A percentile compares a stretch with the other conserved stretches of the same genome.
Conservation (phyloP, 2,113 vertebrate genomes). For the Turnix velox region DNA sequence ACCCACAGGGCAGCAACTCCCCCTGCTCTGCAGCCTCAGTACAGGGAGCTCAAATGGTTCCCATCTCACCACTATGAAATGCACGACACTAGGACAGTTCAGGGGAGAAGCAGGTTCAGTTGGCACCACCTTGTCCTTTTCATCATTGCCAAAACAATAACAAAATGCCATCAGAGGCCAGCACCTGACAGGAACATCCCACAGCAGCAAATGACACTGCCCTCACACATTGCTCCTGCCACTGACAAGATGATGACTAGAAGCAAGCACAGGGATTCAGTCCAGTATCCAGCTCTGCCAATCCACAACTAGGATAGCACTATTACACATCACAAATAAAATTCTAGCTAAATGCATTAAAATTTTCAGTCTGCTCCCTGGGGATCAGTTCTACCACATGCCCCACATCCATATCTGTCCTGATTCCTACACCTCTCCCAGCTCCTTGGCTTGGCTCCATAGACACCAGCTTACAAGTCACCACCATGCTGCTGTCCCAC, state of each 20-base stretch:
- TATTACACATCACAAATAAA: neutral
- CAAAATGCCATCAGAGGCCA: neutral
- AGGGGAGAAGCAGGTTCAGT: neutral
- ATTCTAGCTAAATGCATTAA: neutral
- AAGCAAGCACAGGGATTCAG: fast-evolving
- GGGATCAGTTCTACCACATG: neutral
- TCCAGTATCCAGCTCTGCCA: neutral
- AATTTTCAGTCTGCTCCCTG: neutral
- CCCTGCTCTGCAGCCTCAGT: neutral
- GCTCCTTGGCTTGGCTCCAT: neutral
- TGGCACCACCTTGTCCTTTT: neutral
- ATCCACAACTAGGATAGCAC: neutral
- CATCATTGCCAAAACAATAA: neutral
- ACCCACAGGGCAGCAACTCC: fast-evolving
- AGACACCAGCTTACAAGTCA: fast-evolving
- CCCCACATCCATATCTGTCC: neutral
- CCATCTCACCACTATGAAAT: fast-evolving
- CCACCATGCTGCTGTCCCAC: neutral
- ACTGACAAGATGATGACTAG: neutral
- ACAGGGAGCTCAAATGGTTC: neutral
- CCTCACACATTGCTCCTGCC: neutral
- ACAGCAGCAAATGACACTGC: neutral
- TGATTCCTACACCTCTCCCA: fast-evolving
- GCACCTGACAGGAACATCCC: neutral
- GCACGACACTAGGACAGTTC: neutral